Evolutionary conservation across 2,113 vertebrate genomes (phyloP).

Genomic region (Nyctibius bracteatus): DNA sequence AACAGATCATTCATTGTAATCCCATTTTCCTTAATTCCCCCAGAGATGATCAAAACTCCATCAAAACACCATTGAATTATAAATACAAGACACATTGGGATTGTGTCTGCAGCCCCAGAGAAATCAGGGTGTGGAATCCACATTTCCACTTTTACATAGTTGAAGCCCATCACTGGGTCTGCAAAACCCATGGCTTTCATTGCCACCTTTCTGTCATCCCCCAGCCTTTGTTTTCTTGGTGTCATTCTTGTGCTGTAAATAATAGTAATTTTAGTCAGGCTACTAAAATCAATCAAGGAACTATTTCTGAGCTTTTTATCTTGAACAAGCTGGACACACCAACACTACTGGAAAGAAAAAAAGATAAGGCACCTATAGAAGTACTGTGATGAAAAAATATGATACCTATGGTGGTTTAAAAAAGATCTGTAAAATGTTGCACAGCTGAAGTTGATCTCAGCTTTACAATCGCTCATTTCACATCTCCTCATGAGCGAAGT

Average conservation of each 20-base stretch:
- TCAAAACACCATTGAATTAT: not conserved
- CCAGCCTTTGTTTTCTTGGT: not conserved
- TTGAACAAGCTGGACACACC: not conserved
- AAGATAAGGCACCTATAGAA: not conserved
- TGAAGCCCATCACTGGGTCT: not conserved
- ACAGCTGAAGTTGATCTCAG: not conserved
- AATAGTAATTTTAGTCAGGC: not conserved
- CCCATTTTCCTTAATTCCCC: not conserved
- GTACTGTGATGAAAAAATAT: not conserved
- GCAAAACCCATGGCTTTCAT: accelerated
- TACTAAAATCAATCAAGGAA: not conserved
- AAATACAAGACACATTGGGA: accelerated
- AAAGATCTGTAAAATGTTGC: not conserved
- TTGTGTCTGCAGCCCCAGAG: not conserved
- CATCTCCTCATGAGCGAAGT: not conserved
- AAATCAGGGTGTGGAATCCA: accelerated
- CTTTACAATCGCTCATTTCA: not conserved
- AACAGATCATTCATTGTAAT: not conserved
- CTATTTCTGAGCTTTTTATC: not conserved
- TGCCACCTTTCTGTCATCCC: not conserved
- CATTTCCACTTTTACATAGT: accelerated
- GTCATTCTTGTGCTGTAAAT: not conserved
- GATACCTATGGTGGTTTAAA: not conserved
- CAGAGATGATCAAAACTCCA: not conserved
- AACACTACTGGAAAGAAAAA: not conserved